Evolutionary conservation across 2,888 invertebrate species (phyloP).

Genomic region (Leptinotarsa peninsularis): DNA sequence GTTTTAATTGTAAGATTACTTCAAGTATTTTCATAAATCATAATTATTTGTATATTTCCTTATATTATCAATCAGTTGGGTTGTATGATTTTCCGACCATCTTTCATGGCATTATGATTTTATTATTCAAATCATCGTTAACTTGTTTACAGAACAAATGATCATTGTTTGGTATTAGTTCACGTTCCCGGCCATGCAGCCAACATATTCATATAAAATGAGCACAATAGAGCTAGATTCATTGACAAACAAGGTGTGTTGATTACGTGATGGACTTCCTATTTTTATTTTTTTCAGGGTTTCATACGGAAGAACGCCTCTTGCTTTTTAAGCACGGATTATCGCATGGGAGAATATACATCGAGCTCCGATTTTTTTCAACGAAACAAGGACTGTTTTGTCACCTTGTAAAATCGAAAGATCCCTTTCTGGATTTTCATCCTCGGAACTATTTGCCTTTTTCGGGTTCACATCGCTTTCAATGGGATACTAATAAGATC

Average conservation of each 20-base stretch:
- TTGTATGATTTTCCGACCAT: background rate
- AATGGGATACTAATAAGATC: conserved; percentile 35
- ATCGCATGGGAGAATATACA: background rate
- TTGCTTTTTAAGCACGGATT: background rate
- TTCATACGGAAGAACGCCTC: background rate
- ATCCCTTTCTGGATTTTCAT: background rate
- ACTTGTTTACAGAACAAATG: background rate
- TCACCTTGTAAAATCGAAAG: background rate
- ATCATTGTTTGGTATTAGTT: background rate
- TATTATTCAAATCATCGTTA: conserved; percentile 1
- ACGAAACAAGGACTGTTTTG: background rate
- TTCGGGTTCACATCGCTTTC: conserved; percentile 6
- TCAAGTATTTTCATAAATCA: too few relatives aligned
- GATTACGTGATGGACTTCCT: conserved; percentile 7
- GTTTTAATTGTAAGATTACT: too few relatives aligned
- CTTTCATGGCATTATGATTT: background rate
- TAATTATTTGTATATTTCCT: too few relatives aligned
- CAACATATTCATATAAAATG: conserved; percentile 6
- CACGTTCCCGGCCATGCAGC: background rate
- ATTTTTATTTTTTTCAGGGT: conserved; percentile 12
- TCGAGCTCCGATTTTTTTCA: background rate
- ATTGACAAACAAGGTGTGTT: conserved; percentile 13
- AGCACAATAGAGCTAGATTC: conserved; percentile 8
- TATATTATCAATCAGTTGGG: background rate
- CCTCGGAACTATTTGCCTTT: background rate